Evolutionary conservation across 2,797 vertebrate genomes (phyloP), one percentile per base, ranked within the genome.

Genomic region (Florisuga fusca): DNA sequence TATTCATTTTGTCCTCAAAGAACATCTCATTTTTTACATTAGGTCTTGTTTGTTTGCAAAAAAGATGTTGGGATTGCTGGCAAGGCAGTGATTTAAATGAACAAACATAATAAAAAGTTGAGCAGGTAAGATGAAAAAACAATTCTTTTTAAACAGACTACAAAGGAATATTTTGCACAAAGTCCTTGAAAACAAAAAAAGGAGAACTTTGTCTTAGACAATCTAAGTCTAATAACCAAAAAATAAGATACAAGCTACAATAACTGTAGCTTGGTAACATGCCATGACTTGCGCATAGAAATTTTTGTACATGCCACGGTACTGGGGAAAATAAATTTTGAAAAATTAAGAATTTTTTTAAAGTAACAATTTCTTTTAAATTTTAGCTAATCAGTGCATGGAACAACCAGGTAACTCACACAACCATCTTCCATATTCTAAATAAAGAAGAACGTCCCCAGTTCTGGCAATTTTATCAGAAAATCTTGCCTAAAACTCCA

Each of bases 21-120:
- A 12, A 36, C 1, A 10, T 57, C 46, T 29, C 3, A 0, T 10
- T 5, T 7, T 83, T 74, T 12, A 77, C 27, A 29, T 41, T 41
- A 77, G 3, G 6, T 6, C 15, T 74, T 33, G 15, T 12, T 46
- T 48, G 7, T 27, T 50, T 59, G 31, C 50, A 85, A 51, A 57
- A 46, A 73, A 7, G 1, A 19, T 25, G 15, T 27, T 2, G 0
- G 21, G 23, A 74, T 38, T 80, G 34, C 33, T 34, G n/a, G 26
- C n/a, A 93, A 77, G 12, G 15, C 22, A 53, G 23, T 26, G 41
- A 90, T 72, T 89, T 78, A 72, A 78, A 78, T 50, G 36, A 58
- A 48, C 11, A 31, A 0, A 48, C 4, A 10, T 16, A 75, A 26
- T 7, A 36, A 1, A 58, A 41, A 66, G 26, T 1, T 50, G n/a